phyloP scores from a whole-genome alignment of 2,888 invertebrate genomes.

The Erebia ligea region DNA sequence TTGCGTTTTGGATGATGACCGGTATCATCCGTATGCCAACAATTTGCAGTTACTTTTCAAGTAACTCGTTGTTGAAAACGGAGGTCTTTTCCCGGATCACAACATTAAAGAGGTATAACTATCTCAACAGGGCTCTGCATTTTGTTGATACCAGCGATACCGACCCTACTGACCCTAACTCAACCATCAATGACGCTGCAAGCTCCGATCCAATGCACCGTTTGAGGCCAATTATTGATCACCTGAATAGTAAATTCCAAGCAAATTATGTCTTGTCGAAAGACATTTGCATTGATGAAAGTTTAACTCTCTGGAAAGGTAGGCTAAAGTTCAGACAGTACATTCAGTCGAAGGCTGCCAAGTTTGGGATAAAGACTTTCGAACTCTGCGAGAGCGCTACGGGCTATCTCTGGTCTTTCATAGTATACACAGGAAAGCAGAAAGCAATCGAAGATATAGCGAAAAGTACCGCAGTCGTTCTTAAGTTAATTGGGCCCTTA shows the following conservation, averaged over 20 bases:
- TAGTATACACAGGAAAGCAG: conserved; percentile 18
- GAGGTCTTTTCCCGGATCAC: not conserved
- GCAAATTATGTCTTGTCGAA: not conserved
- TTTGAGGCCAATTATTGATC: conserved; percentile 4
- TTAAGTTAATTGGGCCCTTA: conserved; percentile 8
- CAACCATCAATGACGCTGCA: not conserved
- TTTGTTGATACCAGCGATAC: not conserved
- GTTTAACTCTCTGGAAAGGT: not conserved
- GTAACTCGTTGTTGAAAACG: not conserved
- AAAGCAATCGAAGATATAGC: not conserved
- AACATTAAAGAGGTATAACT: not conserved
- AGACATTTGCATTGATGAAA: conserved; percentile 10
- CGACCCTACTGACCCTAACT: not conserved
- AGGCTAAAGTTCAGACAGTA: not conserved
- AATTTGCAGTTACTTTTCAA: not conserved
- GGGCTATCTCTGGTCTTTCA: conserved; percentile 37
- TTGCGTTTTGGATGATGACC: conserved; percentile 9
- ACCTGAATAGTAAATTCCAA: conserved; percentile 8
- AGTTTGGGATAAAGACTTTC: conserved; percentile 33
- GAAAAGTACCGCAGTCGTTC: not conserved
- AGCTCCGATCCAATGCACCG: not conserved
- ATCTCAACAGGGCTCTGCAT: not conserved
- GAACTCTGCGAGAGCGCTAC: conserved; percentile 35
- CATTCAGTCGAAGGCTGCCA: conserved; percentile 16
- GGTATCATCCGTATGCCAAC: conserved; percentile 7